Base-by-base conservation (phyloP, 2,113 vertebrate genomes). In the Rutilus rutilus region DNA sequence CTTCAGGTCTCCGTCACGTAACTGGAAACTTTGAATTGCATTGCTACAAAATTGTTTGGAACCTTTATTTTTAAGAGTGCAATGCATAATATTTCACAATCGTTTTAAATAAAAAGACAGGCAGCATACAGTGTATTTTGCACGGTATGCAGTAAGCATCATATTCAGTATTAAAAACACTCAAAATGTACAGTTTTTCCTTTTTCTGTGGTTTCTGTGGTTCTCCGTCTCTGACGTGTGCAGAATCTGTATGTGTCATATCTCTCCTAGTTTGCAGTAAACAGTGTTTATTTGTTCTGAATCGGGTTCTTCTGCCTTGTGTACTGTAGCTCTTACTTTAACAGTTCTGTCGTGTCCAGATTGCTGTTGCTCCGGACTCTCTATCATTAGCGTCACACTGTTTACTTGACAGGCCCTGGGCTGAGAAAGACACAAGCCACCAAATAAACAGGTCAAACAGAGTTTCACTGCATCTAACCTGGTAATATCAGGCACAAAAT, bases 181-280 rank as follows among this genome's bases (percentile, higher is more conserved):
- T 10, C 30, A 4, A 3, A 69, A 69, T 36, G 1, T 10, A 36
- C 3, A 67, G 6, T 33, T 33, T 33, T 67, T 33, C 6, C 12
- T 27, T 2, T 25, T 27, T 5, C n/a, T 27, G 25, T 64, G 62
- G 25, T 67, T 33, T 67, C 33, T 33, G 33, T 33, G 33, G 33
- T 33, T 65, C 65, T 39, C 30, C 65, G 2, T n/a, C 10, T 73
- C 69, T 42, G 67, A 19, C 11, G 25, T 25, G n/a, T 25, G 12
- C 59, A 33, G 1, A 19, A 19, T 33, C 30, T 2, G 17, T 33
- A 0, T 5, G 17, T 39, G 21, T 39, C 73, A 78, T 57, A 78
- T 88, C 45, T 88, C 84, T 67, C 84, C 84, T 23, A 88, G 64
- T 59, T 59, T 85, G 78, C 73, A 88, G 79, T 86, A 88, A 83